Percentiles rank a stretch among this genome's conserved stretches.
These are phyloP conservation scores for Archips xylosteana DNA, from an alignment of 2,888 invertebrate genomes.

Conservation along the genomic window DNA sequence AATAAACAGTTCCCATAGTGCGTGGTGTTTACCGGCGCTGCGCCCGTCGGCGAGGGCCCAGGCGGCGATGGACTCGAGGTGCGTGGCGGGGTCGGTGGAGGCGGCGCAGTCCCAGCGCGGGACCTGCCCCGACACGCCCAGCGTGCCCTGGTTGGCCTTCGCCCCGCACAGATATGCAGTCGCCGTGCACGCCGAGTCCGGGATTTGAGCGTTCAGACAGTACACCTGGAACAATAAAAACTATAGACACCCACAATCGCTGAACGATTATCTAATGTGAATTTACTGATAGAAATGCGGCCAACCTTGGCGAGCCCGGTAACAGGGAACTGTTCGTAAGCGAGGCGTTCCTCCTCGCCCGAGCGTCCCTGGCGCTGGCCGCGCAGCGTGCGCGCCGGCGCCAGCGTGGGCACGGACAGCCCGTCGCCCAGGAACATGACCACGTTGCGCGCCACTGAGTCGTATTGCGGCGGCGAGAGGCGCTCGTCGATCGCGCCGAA, in stretches of 20 bases:
- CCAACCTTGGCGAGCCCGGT: conserved; percentile 73
- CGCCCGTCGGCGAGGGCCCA: conserved; percentile 84
- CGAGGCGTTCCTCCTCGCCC: conserved; percentile 85
- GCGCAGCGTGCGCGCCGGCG: conserved; percentile 85
- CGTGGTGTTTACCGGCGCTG: conserved; percentile 51
- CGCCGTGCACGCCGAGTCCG: conserved; percentile 84
- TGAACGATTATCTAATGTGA: too few relatives aligned
- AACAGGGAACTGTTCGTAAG: conserved; percentile 87
- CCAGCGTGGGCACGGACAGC: conserved; percentile 89
- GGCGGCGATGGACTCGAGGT: conserved; percentile 81
- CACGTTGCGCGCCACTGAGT: conserved; percentile 81
- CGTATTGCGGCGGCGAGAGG: conserved; percentile 52
- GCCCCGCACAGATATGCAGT: conserved; percentile 82
- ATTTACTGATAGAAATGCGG: too few relatives aligned
- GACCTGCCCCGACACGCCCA: conserved; percentile 80
- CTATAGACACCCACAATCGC: too few relatives aligned
- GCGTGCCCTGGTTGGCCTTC: conserved; percentile 75
- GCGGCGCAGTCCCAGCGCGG: conserved; percentile 74
- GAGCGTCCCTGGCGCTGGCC: conserved; percentile 80
- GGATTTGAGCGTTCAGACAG: conserved; percentile 77
- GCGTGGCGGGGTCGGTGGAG: conserved; percentile 65
- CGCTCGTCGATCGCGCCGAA: conserved; percentile 59
- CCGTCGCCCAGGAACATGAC: conserved; percentile 91
- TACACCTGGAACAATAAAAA: conserved; percentile 73
- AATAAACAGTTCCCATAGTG: not conserved